Conservation (phyloP, 2,797 vertebrate species). For the Rhabdomys pumilio region DNA sequence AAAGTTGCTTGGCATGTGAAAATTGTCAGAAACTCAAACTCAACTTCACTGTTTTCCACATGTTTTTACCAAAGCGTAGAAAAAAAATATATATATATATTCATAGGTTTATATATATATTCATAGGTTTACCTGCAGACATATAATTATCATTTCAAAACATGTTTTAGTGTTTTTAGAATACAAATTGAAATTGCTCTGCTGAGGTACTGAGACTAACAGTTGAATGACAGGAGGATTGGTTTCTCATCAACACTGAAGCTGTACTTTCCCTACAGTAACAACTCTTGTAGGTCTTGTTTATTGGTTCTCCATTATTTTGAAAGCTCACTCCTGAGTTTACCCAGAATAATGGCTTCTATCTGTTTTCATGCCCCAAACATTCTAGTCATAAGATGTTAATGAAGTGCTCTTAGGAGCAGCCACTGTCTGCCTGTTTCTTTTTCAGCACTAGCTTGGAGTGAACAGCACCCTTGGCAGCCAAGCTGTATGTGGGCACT, state of each 20-base stretch:
- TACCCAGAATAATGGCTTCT: background rate
- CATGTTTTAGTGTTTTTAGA: background rate
- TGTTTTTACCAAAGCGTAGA: conserved; percentile 14
- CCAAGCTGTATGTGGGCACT: background rate
- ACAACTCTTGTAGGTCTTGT: background rate
- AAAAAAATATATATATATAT: background rate
- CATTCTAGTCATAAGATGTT: background rate
- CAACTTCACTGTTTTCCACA: background rate
- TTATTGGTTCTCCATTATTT: background rate
- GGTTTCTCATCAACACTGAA: background rate
- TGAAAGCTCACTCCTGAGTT: conserved; percentile 37
- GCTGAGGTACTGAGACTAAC: background rate
- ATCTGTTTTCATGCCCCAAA: background rate
- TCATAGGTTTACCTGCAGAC: background rate
- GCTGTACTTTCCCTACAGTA: background rate
- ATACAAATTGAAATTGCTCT: background rate
- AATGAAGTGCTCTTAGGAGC: background rate
- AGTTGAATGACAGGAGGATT: background rate
- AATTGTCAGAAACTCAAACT: conserved; percentile 49
- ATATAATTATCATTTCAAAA: background rate
- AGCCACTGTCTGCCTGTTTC: background rate
- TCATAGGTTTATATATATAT: too few species aligned
- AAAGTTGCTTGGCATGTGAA: background rate
- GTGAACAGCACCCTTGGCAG: conserved; percentile 45
- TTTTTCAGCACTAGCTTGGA: conserved; percentile 26